Percentiles rank a stretch among this genome's conserved stretches.
Conservation (phyloP, 2,888 invertebrate genomes). For the Cryptocephalus primarius region DNA sequence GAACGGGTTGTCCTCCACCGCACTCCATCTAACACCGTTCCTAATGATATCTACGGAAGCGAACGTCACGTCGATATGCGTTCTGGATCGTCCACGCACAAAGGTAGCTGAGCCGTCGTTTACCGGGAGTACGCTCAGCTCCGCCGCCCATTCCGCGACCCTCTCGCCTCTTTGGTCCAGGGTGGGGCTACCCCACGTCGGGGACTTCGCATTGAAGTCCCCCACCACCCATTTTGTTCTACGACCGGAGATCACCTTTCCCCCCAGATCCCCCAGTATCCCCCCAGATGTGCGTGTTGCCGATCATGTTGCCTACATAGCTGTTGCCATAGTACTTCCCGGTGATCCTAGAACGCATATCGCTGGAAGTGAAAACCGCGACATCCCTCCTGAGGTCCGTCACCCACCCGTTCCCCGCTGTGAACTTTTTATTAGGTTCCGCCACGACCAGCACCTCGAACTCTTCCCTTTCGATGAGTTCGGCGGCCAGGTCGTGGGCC, state of each 20-base stretch:
- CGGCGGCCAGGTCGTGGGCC: background rate
- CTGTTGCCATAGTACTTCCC: background rate
- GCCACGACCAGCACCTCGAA: slow-evolving; percentile 1
- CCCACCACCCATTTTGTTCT: too few species aligned
- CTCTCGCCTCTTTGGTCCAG: background rate
- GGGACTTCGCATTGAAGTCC: too few species aligned
- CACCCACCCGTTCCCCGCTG: background rate
- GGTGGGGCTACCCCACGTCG: background rate
- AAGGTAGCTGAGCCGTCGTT: background rate
- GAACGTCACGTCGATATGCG: slow-evolving; percentile 1
- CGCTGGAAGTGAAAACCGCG: background rate
- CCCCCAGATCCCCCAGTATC: background rate
- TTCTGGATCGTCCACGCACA: background rate
- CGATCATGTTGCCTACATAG: background rate
- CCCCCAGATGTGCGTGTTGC: background rate
- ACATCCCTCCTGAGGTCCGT: background rate
- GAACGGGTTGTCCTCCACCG: too few species aligned
- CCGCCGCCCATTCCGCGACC: background rate
- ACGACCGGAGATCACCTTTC: background rate
- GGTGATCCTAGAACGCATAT: background rate
- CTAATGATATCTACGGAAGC: too few species aligned
- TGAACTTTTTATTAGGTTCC: slow-evolving; percentile 6
- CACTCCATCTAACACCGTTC: too few species aligned
- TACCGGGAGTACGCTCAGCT: background rate
- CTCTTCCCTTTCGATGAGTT: background rate